phyloP scores from a whole-genome alignment of 2,113 vertebrate genomes.

The Anoura caudifer region DNA sequence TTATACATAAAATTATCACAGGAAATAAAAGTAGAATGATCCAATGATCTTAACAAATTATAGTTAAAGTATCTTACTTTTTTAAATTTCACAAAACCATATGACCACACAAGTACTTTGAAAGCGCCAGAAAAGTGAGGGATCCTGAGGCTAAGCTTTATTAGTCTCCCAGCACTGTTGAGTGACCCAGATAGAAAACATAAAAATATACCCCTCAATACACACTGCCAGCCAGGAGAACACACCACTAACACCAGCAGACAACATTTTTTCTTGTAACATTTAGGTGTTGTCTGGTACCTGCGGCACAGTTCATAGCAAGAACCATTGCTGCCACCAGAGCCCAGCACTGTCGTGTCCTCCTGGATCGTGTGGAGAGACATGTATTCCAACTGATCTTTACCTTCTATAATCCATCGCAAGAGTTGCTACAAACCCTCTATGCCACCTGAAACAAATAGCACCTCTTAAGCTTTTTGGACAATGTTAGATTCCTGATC shows the following conservation, averaged over 20 bases:
- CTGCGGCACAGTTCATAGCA: neutral
- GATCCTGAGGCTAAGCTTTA: neutral
- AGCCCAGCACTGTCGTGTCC: neutral
- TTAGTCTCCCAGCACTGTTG: neutral
- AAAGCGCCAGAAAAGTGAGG: neutral
- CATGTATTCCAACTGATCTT: neutral
- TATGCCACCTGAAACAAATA: neutral
- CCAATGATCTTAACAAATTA: neutral
- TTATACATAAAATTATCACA: neutral
- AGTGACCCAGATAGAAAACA: neutral
- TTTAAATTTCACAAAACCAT: neutral
- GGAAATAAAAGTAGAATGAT: neutral
- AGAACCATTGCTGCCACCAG: neutral
- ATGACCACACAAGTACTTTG: neutral
- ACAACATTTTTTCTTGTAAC: neutral
- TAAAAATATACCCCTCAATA: neutral
- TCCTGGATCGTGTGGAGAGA: neutral
- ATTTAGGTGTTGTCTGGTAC: neutral
- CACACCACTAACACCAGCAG: neutral
- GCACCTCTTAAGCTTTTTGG: neutral
- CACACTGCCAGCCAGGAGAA: neutral
- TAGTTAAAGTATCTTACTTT: neutral
- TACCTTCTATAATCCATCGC: neutral
- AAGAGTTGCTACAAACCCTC: neutral
- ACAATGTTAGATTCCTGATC: neutral